These are phyloP conservation scores for Cettia cetti DNA, from an alignment of 2,113 vertebrate genomes.

Conservation along the genomic window DNA sequence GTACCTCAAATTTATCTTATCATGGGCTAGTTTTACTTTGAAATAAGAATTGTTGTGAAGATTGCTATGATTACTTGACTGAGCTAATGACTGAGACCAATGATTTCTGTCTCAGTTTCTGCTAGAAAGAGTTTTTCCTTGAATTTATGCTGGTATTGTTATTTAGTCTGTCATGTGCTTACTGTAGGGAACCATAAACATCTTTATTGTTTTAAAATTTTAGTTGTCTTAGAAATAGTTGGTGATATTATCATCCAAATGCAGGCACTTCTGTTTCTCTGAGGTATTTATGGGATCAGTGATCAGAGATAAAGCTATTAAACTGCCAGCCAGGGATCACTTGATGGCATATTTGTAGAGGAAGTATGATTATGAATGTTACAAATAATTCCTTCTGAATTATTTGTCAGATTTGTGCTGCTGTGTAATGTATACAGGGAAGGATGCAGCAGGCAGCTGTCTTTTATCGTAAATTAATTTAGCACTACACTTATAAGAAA, in stretches of 20 bases:
- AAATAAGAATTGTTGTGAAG: constrained; percentile 4
- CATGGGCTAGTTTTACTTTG: background rate
- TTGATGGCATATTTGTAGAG: background rate
- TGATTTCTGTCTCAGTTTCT: background rate
- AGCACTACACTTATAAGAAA: background rate
- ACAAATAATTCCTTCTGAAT: constrained; percentile 15
- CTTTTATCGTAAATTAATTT: constrained; percentile 6
- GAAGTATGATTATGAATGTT: constrained; percentile 2
- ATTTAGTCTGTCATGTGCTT: constrained; percentile 40
- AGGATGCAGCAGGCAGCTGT: background rate
- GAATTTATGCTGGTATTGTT: background rate
- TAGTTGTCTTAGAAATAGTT: constrained; percentile 41
- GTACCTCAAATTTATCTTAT: background rate
- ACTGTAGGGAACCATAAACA: constrained; percentile 36
- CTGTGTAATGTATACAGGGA: background rate
- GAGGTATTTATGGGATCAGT: constrained; percentile 46
- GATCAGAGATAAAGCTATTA: constrained; percentile 54
- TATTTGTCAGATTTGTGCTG: constrained; percentile 11
- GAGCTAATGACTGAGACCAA: background rate
- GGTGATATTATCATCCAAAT: constrained; percentile 36
- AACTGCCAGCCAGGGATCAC: constrained; percentile 18
- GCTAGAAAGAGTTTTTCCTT: background rate
- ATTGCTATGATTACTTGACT: background rate
- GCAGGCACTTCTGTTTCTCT: constrained; percentile 26
- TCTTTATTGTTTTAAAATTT: constrained; percentile 56